These are phyloP conservation scores for Cettia cetti DNA, from an alignment of 2,113 vertebrate species.

Conservation along the genomic window DNA sequence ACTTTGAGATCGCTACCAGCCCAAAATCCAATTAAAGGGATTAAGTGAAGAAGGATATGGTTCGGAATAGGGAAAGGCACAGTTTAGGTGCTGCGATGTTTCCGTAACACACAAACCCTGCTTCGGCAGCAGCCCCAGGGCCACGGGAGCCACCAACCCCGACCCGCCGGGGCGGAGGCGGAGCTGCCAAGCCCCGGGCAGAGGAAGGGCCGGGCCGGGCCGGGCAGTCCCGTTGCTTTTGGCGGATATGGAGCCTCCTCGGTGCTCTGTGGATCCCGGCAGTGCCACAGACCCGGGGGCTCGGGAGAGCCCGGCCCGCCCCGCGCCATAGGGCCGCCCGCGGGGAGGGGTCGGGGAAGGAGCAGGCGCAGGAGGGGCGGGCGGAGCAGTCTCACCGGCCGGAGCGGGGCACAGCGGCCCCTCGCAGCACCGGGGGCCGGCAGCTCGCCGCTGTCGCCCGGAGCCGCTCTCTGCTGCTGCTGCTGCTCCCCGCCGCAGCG, in stretches of 20 bases:
- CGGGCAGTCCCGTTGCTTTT: accelerated
- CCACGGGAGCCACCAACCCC: accelerated
- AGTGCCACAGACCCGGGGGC: accelerated
- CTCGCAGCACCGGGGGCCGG: background rate
- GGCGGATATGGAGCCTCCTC: accelerated
- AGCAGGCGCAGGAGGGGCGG: background rate
- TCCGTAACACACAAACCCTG: background rate
- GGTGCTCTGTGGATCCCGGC: accelerated
- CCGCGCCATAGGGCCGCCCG: background rate
- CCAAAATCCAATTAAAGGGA: background rate
- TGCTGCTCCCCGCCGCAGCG: background rate
- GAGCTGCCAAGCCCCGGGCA: background rate
- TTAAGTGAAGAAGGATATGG: background rate
- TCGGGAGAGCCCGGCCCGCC: background rate
- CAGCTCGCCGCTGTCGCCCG: background rate
- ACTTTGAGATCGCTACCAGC: background rate
- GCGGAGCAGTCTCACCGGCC: background rate
- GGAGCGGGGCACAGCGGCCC: background rate
- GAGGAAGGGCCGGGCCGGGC: too few relatives aligned
- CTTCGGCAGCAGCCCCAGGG: accelerated
- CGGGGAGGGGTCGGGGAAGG: background rate
- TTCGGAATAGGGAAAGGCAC: background rate
- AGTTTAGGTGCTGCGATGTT: accelerated
- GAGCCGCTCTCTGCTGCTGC: background rate
- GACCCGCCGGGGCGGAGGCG: background rate